These are phyloP conservation scores for Chrysemys picta DNA, from an alignment of 2,113 vertebrate genomes.

Conservation along the genomic window DNA sequence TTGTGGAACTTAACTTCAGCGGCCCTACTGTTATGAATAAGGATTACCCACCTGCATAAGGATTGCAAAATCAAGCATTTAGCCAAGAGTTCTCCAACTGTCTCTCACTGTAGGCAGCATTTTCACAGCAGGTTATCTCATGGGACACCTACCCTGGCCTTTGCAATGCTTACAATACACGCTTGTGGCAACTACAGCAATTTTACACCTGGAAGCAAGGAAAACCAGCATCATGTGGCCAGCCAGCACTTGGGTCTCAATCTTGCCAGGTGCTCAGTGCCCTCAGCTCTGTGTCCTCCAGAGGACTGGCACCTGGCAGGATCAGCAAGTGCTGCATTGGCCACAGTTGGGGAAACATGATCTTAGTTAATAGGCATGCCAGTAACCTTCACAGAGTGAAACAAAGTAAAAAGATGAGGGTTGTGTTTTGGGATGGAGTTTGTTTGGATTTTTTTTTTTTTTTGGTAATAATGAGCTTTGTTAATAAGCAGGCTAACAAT, in stretches of 20 bases:
- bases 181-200: background rate
- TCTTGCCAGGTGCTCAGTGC: background rate
- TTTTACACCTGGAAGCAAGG: background rate
- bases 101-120: background rate
- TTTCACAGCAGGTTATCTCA: background rate
- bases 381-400: background rate
- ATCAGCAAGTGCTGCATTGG: background rate
- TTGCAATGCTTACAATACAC: background rate
- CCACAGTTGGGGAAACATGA: background rate
- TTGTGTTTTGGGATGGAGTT: background rate
- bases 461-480: background rate
- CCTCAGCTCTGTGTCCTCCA: background rate
- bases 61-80: fast-evolving
- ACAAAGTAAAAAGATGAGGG: background rate
- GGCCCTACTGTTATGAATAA: background rate
- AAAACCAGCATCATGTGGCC: background rate
- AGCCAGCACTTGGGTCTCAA: background rate
- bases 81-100: background rate
- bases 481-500: background rate
- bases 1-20: background rate
- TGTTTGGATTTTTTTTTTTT: background rate
- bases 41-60: background rate
- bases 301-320: background rate
- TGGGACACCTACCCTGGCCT: fast-evolving
- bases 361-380: background rate